Evolutionary conservation across 2,797 vertebrate genomes (phyloP), one percentile per base, ranked within the genome.

Genomic region (Xerus rutilus): DNA sequence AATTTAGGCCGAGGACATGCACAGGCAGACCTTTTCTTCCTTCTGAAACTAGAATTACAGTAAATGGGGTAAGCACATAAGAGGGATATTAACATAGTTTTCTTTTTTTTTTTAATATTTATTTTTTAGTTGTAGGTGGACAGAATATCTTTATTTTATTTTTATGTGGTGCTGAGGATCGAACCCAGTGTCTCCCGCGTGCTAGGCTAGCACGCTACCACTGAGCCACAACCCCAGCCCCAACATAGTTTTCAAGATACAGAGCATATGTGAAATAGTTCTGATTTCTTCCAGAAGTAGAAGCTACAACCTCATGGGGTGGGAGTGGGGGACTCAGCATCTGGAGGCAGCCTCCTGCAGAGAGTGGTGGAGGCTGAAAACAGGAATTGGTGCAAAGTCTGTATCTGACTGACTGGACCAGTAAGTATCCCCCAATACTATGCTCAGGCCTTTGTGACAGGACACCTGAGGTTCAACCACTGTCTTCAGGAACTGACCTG

Each of bases 21-120:
- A 49, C 1, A 23, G 13, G 35, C 30, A 3, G 1, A 73, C 30
- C 49, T 39, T 23, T 17, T 64, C 32, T 90, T 86, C 11, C 47
- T 90, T 15, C n/a, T 94, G 45, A 77, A 93, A 84, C 23, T 47
- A 88, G 78, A 91, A 74, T 64, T 64, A 45, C 12, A 90, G 32
- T 23, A n/a, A 57, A 65, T 57, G 23, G 21, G 57, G 45, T 25
- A 54, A 67, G 54, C 52, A n/a, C n/a, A 30, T 69, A 64, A 7
- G 35, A 78, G 49, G 49, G 81, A 62, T 7, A 45, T n/a, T 54
- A 76, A 43, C n/a, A 6, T 12, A 54, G 23, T 85, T 74, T 49
- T n/a, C 18, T n/a, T n/a, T n/a, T n/a, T n/a, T n/a, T n/a, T n/a
- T n/a, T n/a, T n/a, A n/a, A n/a, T n/a, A n/a, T n/a, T n/a, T n/a